Evolutionary conservation across 2,888 invertebrate genomes (phyloP).

Genomic region (Athetis lepigone): DNA sequence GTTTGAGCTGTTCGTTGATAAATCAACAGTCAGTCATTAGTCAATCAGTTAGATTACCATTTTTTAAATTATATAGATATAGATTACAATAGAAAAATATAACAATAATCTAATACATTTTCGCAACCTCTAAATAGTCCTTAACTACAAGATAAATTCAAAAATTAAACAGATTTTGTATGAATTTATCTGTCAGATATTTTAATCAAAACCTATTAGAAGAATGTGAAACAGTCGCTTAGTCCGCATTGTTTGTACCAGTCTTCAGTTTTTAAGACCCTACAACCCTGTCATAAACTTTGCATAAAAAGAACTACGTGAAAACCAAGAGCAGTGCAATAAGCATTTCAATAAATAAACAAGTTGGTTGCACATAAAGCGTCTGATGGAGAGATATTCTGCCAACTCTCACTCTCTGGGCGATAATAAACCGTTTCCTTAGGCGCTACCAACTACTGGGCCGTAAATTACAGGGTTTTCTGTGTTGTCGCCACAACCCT

Average conservation of each 20-base stretch:
- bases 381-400: slow-evolving; percentile 60
- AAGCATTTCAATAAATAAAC: slow-evolving; percentile 65
- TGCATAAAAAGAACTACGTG: slow-evolving; percentile 2
- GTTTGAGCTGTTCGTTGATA: no score
- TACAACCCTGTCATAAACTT: not conserved
- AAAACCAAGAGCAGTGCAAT: slow-evolving; percentile 49
- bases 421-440: slow-evolving; percentile 79
- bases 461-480: slow-evolving; percentile 77
- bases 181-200: no score
- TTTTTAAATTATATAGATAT: no score
- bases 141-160: no score
- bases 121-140: no score
- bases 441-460: slow-evolving; percentile 74
- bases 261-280: not conserved
- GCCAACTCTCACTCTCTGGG: slow-evolving; percentile 64
- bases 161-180: no score
- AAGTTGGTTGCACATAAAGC: slow-evolving; percentile 59
- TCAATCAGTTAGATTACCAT: no score
- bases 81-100: no score
- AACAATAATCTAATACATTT: no score
- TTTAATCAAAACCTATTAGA: no score
- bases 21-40: no score
- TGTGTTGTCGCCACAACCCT: slow-evolving; percentile 70
- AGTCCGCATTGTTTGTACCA: not conserved
- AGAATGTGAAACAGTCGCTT: no score